Conservation (phyloP, 2,113 vertebrate genomes). For the Silurus glanis region DNA sequence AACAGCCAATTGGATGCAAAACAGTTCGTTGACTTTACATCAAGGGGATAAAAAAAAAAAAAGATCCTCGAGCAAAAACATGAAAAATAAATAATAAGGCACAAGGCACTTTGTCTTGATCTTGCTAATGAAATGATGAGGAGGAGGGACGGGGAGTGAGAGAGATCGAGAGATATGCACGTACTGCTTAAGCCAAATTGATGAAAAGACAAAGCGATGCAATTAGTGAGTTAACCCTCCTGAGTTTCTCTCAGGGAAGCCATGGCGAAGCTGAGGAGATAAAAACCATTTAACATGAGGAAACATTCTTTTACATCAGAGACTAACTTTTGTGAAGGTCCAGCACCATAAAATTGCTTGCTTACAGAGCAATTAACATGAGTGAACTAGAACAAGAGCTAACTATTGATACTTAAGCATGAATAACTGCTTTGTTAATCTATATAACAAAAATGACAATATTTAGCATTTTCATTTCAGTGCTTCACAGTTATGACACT, state of each 20-base stretch:
- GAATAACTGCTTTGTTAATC: not conserved
- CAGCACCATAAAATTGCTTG: not conserved
- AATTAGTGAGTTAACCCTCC: constrained; percentile 14
- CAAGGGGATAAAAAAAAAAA: constrained; percentile 3
- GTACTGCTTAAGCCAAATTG: not conserved
- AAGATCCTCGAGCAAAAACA: not conserved
- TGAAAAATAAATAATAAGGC: not conserved
- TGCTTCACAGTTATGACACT: not conserved
- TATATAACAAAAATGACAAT: no score
- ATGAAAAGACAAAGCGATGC: constrained; percentile 15
- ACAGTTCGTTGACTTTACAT: not conserved
- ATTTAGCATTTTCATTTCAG: not conserved
- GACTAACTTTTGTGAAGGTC: not conserved
- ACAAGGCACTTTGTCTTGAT: not conserved
- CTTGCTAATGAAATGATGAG: constrained; percentile 26
- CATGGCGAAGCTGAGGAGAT: not conserved
- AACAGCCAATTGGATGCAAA: not conserved
- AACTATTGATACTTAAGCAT: not conserved
- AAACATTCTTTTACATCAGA: constrained; percentile 21
- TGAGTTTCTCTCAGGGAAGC: not conserved
- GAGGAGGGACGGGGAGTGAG: not conserved
- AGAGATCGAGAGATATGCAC: not conserved
- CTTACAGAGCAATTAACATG: constrained; percentile 16
- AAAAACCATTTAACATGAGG: not conserved
- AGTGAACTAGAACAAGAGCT: not conserved